These are phyloP conservation scores for Odontothrips loti DNA, from an alignment of 2,888 invertebrate genomes.

Conservation along the genomic window DNA sequence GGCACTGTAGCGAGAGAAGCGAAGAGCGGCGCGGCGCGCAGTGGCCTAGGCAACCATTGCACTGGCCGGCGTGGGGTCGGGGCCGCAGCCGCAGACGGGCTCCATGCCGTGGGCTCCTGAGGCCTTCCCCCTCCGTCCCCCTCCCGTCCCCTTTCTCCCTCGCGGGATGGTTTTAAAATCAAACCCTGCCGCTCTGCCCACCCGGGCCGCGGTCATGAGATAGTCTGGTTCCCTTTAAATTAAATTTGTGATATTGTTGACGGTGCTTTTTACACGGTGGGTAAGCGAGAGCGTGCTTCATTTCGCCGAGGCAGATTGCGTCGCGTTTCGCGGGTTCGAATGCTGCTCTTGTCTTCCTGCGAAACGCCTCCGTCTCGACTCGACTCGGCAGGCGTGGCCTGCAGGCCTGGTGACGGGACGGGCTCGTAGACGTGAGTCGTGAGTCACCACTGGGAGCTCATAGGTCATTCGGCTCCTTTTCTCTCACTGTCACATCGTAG, in stretches of 20 bases:
- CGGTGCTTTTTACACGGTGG: too few species aligned
- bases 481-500: too few species aligned
- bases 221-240: not conserved
- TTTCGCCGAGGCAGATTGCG: too few species aligned
- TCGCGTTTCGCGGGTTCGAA: too few species aligned
- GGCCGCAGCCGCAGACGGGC: not conserved
- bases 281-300: too few species aligned
- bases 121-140: not conserved
- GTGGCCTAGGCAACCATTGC: constrained; percentile 7
- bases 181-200: not conserved
- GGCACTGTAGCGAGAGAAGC: not conserved
- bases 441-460: too few species aligned
- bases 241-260: not conserved
- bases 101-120: not conserved
- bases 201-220: not conserved
- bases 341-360: too few species aligned
- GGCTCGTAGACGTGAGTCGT: too few species aligned
- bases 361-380: too few species aligned
- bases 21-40: not conserved
- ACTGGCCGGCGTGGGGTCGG: not conserved
- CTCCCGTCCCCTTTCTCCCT: not conserved
- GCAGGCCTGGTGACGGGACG: not conserved
- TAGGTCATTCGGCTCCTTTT: too few species aligned
- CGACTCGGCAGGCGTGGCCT: too few species aligned
- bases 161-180: not conserved